Evolutionary conservation across 2,888 invertebrate species (phyloP), one percentile per base, ranked within the genome.

Genomic region (Brachypterus glaber): DNA sequence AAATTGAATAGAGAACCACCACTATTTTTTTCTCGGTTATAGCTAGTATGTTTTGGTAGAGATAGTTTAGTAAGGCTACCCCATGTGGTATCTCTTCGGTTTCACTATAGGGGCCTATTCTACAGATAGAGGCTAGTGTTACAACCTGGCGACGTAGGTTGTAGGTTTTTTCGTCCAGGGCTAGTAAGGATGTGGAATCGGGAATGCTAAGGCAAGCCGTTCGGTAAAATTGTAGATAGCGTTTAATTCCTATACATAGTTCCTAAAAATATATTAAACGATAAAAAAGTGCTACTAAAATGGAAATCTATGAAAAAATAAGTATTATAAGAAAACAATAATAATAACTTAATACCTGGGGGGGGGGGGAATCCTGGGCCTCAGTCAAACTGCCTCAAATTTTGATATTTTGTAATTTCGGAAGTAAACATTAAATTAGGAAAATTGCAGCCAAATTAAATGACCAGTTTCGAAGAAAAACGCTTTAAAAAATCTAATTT

Each of bases 41-140:
- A 45, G 70, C 61, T 1, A 73, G 71, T 32, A 77, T 74, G 58
- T 77, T 75, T 37, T 73, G 70, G 54, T 79, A 81, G 39, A 81
- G 63, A 53, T 77, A 77, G 24, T 78, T 76, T 59, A 81, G 69
- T 21, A 81, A 62, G 17, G 73, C 74, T 0, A 73, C 74, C 2
- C 79, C 79, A 46, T 66, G 54, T 1, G 59, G 61, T 17, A 59
- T 53, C 26, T 52, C 45, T 26, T 55, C 53, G 1, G 50, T 47
- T 46, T 57, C 51, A 4, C 41, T 46, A 43, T 51, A 62, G 12
- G 59, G 60, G 30, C 58, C 67, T 40, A 74, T 57, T 58, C 71
- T 71, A 52, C 73, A 76, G 29, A 76, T 68, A 5, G 70, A 67
- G 1, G 71, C 70, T 32, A 76, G 57, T 8, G 71, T 70, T 43